phyloP scores from a whole-genome alignment of 2,888 invertebrate genomes.

The Heliothis peltigera region DNA sequence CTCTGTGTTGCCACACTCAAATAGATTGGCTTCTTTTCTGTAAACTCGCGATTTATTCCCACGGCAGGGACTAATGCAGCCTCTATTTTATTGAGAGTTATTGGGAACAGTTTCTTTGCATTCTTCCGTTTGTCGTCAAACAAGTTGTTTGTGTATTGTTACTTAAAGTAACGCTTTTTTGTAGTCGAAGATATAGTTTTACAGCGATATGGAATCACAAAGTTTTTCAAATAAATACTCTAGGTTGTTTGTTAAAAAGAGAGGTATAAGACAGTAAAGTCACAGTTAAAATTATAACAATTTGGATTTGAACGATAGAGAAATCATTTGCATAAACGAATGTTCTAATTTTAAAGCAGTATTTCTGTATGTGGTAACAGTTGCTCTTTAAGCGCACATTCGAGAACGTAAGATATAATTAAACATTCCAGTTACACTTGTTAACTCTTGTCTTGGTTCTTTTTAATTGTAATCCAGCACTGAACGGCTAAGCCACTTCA shows the following conservation, averaged over 20 bases:
- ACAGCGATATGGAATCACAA: constrained; percentile 20
- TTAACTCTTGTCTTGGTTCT: background rate
- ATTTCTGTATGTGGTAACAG: no score
- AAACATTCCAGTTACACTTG: background rate
- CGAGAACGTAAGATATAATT: background rate
- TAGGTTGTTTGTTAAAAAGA: background rate
- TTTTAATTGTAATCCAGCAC: constrained; percentile 43
- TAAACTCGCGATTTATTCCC: constrained; percentile 67
- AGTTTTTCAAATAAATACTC: constrained; percentile 13
- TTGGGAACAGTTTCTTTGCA: constrained; percentile 40
- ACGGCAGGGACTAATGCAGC: constrained; percentile 54
- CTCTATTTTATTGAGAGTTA: constrained; percentile 52
- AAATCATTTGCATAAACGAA: background rate
- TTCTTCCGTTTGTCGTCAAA: constrained; percentile 43
- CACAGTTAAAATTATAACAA: background rate
- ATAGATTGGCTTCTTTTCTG: constrained; percentile 74
- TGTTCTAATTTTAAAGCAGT: background rate
- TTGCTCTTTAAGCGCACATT: background rate
- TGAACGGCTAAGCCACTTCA: constrained; percentile 41
- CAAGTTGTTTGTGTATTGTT: constrained; percentile 20
- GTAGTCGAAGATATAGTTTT: background rate
- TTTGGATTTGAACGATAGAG: no score
- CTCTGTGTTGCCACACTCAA: constrained; percentile 75
- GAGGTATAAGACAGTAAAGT: no score
- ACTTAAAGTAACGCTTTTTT: constrained; percentile 23